These are phyloP conservation scores for Dysdera silvatica DNA, from an alignment of 1,140 invertebrate species.

Conservation along the genomic window DNA sequence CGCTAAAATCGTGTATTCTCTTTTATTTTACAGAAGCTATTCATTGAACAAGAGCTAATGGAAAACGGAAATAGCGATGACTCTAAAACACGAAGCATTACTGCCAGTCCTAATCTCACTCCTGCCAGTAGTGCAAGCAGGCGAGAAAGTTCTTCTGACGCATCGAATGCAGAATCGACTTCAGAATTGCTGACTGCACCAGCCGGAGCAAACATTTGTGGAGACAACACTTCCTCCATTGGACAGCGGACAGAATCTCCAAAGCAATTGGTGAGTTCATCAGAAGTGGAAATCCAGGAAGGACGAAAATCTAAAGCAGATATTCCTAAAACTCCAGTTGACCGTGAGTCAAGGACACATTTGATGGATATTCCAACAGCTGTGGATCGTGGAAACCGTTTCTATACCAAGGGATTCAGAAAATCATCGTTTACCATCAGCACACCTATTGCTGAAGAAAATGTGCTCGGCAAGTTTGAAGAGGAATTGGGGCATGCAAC, in stretches of 20 bases:
- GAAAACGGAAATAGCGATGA: conserved; percentile 6
- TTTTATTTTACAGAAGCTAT: conserved; percentile 19
- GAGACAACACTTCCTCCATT: no score
- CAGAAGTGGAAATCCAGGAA: no score
- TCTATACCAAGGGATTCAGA: conserved; percentile 1
- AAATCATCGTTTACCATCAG: conserved; percentile 16
- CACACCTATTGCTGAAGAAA: conserved; percentile 20
- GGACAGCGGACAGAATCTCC: no score
- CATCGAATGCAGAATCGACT: no score
- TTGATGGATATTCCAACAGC: no score
- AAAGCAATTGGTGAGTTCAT: no score
- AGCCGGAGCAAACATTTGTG: no score
- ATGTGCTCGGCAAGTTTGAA: conserved; percentile 8
- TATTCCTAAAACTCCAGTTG: no score
- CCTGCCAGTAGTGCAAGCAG: conserved; percentile 14
- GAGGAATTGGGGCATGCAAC: conserved; percentile 5
- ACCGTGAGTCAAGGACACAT: no score
- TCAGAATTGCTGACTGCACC: no score
- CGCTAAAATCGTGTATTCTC: neutral
- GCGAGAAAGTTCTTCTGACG: conserved; percentile 13
- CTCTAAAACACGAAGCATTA: neutral
- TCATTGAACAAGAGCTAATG: conserved; percentile 19
- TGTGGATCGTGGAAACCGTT: conserved; percentile 4
- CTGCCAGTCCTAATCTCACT: neutral
- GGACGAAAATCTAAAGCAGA: no score